phyloP scores from a whole-genome alignment of 2,888 invertebrate species.

The Ommatoiulus sabulosus region DNA sequence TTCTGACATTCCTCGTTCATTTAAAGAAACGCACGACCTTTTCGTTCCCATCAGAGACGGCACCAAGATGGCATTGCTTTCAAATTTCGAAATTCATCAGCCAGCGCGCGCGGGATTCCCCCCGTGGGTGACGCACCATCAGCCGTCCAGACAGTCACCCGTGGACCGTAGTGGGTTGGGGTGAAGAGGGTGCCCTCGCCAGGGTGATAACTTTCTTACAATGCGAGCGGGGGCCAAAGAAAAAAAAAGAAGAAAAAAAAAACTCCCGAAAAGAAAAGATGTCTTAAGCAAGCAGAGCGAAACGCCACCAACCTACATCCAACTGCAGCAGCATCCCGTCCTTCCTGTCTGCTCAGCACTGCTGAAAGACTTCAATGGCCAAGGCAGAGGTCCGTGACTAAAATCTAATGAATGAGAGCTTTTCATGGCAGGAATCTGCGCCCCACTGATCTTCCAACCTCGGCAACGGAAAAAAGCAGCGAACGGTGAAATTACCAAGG shows the following conservation, averaged over 20 bases:
- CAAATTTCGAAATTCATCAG: not conserved
- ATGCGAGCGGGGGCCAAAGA: not conserved
- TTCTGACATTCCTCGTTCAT: not conserved
- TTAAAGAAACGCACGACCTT: not conserved
- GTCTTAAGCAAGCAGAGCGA: not conserved
- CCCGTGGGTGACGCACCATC: not conserved
- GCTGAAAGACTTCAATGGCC: not conserved
- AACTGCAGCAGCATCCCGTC: not conserved
- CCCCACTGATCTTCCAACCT: conserved; percentile 40
- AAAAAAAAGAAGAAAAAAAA: not conserved
- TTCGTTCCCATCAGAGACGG: not conserved
- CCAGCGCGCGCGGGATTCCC: not conserved
- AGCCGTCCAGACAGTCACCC: conserved; percentile 8
- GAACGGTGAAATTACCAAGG: not conserved
- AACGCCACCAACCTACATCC: not conserved
- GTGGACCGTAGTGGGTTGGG: conserved; percentile 21
- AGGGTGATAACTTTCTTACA: conserved; percentile 2
- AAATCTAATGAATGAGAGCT: conserved; percentile 24
- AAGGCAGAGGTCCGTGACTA: not conserved
- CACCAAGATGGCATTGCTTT: not conserved
- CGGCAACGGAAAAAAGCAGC: not conserved
- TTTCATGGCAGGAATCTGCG: conserved; percentile 15
- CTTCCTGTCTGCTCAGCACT: conserved; percentile 14
- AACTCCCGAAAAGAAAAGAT: not conserved
- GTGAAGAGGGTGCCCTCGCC: conserved; percentile 27